Conservation (phyloP, 1,140 invertebrate genomes). For the Drosophila ercepeae region DNA sequence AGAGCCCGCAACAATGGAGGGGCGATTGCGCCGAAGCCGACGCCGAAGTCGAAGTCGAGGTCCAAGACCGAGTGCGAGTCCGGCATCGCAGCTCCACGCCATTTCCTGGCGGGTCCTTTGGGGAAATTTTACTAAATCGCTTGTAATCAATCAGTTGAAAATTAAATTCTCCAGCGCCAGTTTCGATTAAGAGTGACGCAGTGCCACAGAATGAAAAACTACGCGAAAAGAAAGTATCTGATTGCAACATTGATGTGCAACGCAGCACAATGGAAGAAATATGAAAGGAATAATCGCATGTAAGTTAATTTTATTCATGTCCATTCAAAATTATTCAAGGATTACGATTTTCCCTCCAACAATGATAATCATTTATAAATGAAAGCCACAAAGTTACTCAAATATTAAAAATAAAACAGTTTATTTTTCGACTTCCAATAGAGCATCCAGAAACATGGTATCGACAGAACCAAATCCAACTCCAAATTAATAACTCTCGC, state of each 20-base stretch:
- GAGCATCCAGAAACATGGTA: constrained; percentile 49
- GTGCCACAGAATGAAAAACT: constrained; percentile 14
- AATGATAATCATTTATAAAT: no score
- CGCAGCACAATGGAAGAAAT: neutral
- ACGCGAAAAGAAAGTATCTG: neutral
- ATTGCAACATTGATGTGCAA: neutral
- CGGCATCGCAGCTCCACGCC: neutral
- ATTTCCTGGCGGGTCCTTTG: constrained; percentile 22
- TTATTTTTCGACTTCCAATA: constrained; percentile 8
- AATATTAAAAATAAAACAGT: neutral
- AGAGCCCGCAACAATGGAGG: constrained; percentile 52
- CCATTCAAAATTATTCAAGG: neutral
- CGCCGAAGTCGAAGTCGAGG: neutral
- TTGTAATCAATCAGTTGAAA: constrained; percentile 77
- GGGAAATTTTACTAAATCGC: constrained; percentile 73
- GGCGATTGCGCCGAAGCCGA: neutral
- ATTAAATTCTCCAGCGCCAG: constrained; percentile 75
- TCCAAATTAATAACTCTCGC: constrained; percentile 61
- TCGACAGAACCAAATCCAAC: constrained; percentile 47
- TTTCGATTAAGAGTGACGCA: constrained; percentile 68
- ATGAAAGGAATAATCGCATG: neutral
- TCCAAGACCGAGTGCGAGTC: constrained; percentile 1
- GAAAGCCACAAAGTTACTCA: no score
- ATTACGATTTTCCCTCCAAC: neutral
- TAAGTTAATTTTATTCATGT: neutral